Percentiles rank a stretch among this genome's conserved stretches.
Evolutionary conservation across 1,140 invertebrate species (phyloP).

Genomic region (Glomeris maerens): DNA sequence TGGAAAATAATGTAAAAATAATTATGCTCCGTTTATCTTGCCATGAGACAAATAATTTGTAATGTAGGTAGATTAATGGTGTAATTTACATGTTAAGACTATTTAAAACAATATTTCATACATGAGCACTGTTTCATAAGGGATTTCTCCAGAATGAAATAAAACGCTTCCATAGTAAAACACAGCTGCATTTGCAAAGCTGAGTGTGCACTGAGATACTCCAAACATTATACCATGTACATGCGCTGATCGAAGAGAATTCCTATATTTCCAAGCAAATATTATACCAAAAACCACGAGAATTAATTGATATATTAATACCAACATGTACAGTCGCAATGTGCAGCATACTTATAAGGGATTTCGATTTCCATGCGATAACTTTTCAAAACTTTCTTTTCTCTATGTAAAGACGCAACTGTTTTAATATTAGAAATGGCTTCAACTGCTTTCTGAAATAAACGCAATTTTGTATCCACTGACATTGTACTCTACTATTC

Average conservation of each 20-base stretch:
- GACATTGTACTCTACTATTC: too few species aligned
- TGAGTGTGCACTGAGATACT: too few species aligned
- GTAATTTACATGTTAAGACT: background rate
- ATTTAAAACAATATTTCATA: background rate
- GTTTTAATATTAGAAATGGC: conserved; percentile 40
- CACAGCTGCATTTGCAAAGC: too few species aligned
- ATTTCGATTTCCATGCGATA: background rate
- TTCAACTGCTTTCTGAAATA: conserved; percentile 35
- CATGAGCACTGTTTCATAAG: too few species aligned
- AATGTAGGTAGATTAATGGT: background rate
- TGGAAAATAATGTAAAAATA: background rate
- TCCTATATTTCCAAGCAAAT: too few species aligned
- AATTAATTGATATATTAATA: background rate
- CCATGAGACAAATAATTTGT: background rate
- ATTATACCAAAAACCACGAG: background rate
- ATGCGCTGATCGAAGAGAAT: background rate
- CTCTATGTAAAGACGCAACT: conserved; percentile 35
- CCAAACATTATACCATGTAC: background rate
- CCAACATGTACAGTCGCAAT: background rate
- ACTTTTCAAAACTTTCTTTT: conserved; percentile 22
- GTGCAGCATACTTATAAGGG: background rate
- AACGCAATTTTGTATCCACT: too few species aligned
- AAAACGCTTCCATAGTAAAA: too few species aligned
- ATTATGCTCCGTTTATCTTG: background rate
- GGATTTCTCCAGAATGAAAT: too few species aligned